A percentile compares a stretch with the other conserved stretches of the same genome.
These are phyloP conservation scores for Tangara arthus DNA, from an alignment of 2,797 vertebrate species.

Conservation along the genomic window DNA sequence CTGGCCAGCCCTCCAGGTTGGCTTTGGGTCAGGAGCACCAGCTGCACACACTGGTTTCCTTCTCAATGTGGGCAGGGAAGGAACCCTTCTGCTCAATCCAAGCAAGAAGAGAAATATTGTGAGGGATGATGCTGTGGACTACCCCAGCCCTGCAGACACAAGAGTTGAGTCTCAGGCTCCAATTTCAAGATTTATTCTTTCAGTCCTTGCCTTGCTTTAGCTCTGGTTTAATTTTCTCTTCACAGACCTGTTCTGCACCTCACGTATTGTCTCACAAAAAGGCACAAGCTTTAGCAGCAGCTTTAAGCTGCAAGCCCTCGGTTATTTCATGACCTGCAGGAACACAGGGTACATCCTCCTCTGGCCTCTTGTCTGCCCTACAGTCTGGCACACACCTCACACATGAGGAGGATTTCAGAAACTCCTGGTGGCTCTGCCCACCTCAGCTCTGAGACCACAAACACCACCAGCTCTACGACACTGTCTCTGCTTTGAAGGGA, in stretches of 20 bases:
- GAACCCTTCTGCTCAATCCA: background rate
- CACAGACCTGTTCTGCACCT: background rate
- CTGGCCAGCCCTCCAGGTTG: background rate
- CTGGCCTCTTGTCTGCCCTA: background rate
- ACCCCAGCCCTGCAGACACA: background rate
- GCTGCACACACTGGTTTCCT: background rate
- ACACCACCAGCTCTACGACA: accelerated
- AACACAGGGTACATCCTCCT: background rate
- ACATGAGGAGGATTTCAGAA: background rate
- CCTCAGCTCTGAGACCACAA: background rate
- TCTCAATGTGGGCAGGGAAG: accelerated
- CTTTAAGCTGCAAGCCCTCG: background rate
- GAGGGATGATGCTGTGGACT: background rate
- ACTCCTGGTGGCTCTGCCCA: accelerated
- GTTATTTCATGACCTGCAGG: background rate
- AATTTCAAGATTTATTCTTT: background rate
- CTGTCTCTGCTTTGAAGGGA: background rate
- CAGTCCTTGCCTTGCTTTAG: background rate
- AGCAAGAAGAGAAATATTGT: accelerated
- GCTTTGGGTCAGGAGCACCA: background rate
- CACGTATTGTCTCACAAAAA: background rate
- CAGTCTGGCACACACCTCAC: background rate
- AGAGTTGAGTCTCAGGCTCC: background rate
- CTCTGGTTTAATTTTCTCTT: background rate
- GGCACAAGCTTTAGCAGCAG: background rate